Base-by-base conservation (phyloP, 2,888 invertebrate species). In the Microplitis deprimator region DNA sequence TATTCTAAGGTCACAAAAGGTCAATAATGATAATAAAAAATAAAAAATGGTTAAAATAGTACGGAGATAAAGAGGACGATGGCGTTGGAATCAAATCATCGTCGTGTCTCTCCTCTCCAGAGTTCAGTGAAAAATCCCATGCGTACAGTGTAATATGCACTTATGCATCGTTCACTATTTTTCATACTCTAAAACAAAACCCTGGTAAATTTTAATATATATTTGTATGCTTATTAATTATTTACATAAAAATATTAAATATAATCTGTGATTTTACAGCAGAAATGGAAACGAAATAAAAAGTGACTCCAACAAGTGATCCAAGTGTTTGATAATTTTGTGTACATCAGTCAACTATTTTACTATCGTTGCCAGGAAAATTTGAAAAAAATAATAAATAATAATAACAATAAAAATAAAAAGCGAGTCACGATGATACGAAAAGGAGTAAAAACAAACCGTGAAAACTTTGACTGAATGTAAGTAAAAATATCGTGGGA, bases 401-500 rank as follows among this genome's bases (percentile, higher is more conserved):
- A 60, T 39, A 17, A 29, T 29, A 40, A 7, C 40, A 69, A 10
- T 20, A 59, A 10, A 69, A 59, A 10, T 64, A 40, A 41, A 62
- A 17, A n/a, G 16, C 10, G 38, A n/a, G 60, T 65, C 50, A 73
- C 50, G 41, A 77, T 73, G 68, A 73, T 77, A 62, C 50, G 68
- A 50, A 40, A 41, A 68, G 68, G 69, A 64, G n/a, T 17, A n/a
- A 59, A 50, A 76, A 59, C 13, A 64, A 3, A 60, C 38, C 40
- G 67, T 74, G 67, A 74, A 77, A 70, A 38, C 70, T 41, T 69
- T 50, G 39, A 70, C 17, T 40, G 50, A 75, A 75, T 64, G 77
- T 77, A 73, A 77, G 77, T 77, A 77, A 68, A 75, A 70, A 65
- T 73, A 73, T 65, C 65, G 69, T 77, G 73, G 70, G 73, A 77